These are phyloP conservation scores for Diaphora mendica DNA, from an alignment of 2,888 invertebrate genomes.

Conservation along the genomic window DNA sequence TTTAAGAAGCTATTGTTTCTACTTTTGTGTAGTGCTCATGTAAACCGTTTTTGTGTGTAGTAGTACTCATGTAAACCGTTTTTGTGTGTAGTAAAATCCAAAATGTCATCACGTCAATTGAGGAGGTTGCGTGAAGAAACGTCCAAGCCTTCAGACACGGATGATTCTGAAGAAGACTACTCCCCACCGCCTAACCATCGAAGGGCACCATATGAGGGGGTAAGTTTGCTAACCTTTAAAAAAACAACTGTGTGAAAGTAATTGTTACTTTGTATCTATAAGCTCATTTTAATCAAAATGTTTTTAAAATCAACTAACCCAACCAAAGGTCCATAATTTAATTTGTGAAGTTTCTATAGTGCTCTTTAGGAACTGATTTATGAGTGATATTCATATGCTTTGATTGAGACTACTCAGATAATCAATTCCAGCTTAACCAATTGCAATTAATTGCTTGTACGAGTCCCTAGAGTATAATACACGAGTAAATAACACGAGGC, in stretches of 20 bases:
- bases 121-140: constrained; percentile 49
- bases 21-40: not conserved
- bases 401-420: too few species aligned
- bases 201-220: constrained; percentile 33
- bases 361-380: too few species aligned
- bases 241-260: not conserved
- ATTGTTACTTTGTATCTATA: too few species aligned
- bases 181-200: constrained; percentile 40
- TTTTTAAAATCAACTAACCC: too few species aligned
- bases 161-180: constrained; percentile 64
- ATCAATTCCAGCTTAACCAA: too few species aligned
- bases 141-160: constrained; percentile 48
- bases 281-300: too few species aligned
- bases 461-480: too few species aligned
- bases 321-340: too few species aligned
- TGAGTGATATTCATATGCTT: too few species aligned
- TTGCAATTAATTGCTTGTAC: too few species aligned
- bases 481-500: too few species aligned
- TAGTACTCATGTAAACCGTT: not conserved
- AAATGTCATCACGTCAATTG: constrained; percentile 52
- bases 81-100: constrained; percentile 7
- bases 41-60: not conserved
- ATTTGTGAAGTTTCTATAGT: too few species aligned
- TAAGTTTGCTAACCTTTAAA: constrained; percentile 23
- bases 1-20: not conserved